Percentiles rank a stretch among this genome's conserved stretches.
Evolutionary conservation across 2,888 invertebrate species (phyloP).

Genomic region (Caenorhabditis afra): DNA sequence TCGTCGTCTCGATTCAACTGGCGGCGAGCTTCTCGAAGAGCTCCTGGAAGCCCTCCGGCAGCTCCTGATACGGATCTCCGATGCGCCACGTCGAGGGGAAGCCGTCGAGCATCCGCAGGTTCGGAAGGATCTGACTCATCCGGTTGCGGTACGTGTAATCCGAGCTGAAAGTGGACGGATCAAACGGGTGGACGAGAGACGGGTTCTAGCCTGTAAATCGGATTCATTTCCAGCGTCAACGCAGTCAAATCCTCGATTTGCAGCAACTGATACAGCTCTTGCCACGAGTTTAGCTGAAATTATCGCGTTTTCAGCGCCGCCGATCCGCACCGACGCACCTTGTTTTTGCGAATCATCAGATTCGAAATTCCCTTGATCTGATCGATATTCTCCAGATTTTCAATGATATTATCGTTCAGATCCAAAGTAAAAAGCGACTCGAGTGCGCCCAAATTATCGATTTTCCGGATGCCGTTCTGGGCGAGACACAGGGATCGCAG

Average conservation of each 20-base stretch:
- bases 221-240: slow-evolving; percentile 62
- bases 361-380: slow-evolving; percentile 67
- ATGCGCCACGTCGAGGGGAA: slow-evolving; percentile 56
- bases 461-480: slow-evolving; percentile 89
- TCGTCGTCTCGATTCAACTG: neutral
- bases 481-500: slow-evolving; percentile 92
- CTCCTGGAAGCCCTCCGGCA: slow-evolving; percentile 48
- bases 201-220: slow-evolving; percentile 55
- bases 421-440: slow-evolving; percentile 32
- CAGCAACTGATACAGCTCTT: slow-evolving; percentile 49
- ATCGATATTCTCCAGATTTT: slow-evolving; percentile 64
- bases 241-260: slow-evolving; percentile 29
- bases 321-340: slow-evolving; percentile 26
- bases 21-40: slow-evolving; percentile 22
- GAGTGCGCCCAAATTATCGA: slow-evolving; percentile 83
- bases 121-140: slow-evolving; percentile 56
- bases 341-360: slow-evolving; percentile 73
- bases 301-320: neutral
- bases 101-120: slow-evolving; percentile 59
- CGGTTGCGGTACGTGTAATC: slow-evolving; percentile 61
- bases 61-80: slow-evolving; percentile 62
- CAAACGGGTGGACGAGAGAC: neutral
- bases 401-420: slow-evolving; percentile 58
- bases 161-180: slow-evolving; percentile 24
- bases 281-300: slow-evolving; percentile 58